Conservation (phyloP, 2,888 invertebrate genomes). For the Parapristionchus giblindavisi region DNA sequence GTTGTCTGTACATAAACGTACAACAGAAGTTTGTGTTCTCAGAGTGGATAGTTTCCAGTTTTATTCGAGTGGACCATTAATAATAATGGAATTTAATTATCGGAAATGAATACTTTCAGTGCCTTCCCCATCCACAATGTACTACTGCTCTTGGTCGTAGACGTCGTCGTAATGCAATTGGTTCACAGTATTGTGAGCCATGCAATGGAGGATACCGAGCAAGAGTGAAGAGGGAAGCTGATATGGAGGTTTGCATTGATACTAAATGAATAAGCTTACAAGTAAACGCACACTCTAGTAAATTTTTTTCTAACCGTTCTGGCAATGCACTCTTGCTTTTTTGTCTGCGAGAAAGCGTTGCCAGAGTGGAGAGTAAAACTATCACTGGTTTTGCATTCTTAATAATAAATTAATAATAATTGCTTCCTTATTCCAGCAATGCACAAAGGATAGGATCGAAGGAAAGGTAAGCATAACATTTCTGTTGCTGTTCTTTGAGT, state of each 20-base stretch:
- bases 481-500: too few relatives aligned
- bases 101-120: conserved; percentile 42
- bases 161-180: conserved; percentile 48
- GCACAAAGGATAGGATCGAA: conserved; percentile 46
- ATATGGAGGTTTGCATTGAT: conserved; percentile 44
- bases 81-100: background rate
- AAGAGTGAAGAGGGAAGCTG: conserved; percentile 59
- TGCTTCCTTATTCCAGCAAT: conserved; percentile 44
- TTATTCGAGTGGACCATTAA: background rate
- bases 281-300: background rate
- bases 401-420: background rate
- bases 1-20: background rate
- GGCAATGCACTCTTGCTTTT: background rate
- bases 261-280: too few relatives aligned
- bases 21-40: background rate
- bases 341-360: background rate
- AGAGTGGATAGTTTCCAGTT: background rate
- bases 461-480: conserved; percentile 45
- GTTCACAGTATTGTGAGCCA: conserved; percentile 62
- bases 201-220: conserved; percentile 57
- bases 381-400: background rate
- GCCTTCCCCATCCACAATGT: conserved; percentile 62
- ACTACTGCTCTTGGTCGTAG: conserved; percentile 45
- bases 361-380: background rate
- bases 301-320: background rate